Evolutionary conservation across 2,113 vertebrate genomes (phyloP), one percentile per base, ranked within the genome.

Genomic region (Turnix velox): DNA sequence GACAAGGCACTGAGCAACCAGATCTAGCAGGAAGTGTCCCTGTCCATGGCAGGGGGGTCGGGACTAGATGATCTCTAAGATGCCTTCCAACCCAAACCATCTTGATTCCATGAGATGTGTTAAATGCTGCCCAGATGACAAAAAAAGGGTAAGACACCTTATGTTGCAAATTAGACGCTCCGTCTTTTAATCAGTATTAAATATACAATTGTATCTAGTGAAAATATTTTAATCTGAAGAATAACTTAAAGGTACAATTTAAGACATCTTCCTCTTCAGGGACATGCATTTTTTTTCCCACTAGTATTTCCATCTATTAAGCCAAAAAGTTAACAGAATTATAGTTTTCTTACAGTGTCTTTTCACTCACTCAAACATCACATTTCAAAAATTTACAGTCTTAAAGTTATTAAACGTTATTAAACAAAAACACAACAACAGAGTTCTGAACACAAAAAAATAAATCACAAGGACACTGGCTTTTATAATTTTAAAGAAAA

Each of bases 181-280:
- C 61, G 31, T 66, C 33, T 71, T 90, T 93, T 75, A 92, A 88
- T 80, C 24, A 68, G 30, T 67, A 37, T 83, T 88, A 91, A 90
- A 63, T 55, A 87, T 5, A 84, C 40, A 72, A 6, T 40, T 84
- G 10, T 67, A 67, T 68, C 28, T 57, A 85, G 17, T 91, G 39
- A 84, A 92, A 82, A 58, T 77, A 88, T 22, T 77, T 84, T 75
- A 93, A 92, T 42, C 48, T 76, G 28, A 73, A 78, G 54, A 92
- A 80, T 33, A 96, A 69, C n/a, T 91, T 71, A 62, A 19, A 75
- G 55, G 48, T 52, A 67, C n/a, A 63, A 79, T 27, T 89, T 35
- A 59, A 68, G 52, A 81, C 43, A 88, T 65, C n/a, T 6, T 82
- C 43, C 37, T 14, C 82, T 88, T 71, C n/a, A 85, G 31, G 3